Conservation (phyloP, 2,113 vertebrate genomes). For the Aspiorhynchus laticeps region DNA sequence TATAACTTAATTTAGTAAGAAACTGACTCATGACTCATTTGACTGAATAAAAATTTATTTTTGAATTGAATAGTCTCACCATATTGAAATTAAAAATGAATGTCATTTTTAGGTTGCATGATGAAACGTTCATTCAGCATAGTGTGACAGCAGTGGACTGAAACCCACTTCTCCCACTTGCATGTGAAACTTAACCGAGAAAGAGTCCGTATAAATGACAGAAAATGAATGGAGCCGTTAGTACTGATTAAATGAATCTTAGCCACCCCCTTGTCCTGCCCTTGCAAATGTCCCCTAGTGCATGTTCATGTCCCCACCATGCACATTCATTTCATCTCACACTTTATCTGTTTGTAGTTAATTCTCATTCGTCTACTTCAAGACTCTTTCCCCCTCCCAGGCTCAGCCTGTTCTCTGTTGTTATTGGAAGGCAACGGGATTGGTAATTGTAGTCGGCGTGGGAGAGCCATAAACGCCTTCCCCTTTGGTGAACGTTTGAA, state of each 20-base stretch:
- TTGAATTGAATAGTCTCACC: background rate
- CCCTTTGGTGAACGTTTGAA: conserved; percentile 66
- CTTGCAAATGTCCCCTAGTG: background rate
- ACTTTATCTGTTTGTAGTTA: conserved; percentile 8
- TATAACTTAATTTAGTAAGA: background rate
- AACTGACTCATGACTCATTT: background rate
- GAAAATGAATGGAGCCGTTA: background rate
- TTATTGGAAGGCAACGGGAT: conserved; percentile 63
- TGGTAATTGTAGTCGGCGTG: conserved; percentile 68
- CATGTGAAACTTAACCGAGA: conserved; percentile 3
- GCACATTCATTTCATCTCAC: conserved; percentile 8
- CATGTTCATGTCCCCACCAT: conserved; percentile 4
- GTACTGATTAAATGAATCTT: conserved; percentile 18
- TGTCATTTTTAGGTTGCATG: background rate
- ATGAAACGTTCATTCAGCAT: background rate
- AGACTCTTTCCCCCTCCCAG: background rate
- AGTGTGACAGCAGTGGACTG: background rate
- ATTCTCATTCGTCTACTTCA: conserved; percentile 26
- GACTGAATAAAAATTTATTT: background rate
- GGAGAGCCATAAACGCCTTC: conserved; percentile 53
- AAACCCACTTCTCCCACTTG: background rate
- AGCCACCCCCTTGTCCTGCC: conserved; percentile 11
- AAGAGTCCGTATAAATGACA: background rate
- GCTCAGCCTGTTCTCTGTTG: conserved; percentile 31
- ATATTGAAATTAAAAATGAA: background rate